These are phyloP conservation scores for Drosophila kambysellisi DNA, from an alignment of 2,888 invertebrate species.

Conservation along the genomic window DNA sequence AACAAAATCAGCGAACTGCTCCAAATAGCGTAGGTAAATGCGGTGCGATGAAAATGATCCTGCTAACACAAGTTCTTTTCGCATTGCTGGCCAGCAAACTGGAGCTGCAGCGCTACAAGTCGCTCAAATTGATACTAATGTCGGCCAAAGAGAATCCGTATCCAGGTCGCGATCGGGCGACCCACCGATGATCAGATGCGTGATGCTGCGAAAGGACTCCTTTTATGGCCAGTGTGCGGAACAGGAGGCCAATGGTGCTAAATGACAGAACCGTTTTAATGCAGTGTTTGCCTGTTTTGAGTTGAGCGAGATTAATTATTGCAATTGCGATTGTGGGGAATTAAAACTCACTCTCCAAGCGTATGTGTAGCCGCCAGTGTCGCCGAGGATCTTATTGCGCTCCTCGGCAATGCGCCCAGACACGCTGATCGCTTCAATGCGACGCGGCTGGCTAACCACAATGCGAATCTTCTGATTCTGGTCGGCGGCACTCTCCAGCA, in stretches of 20 bases:
- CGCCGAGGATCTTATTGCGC: conserved; percentile 89
- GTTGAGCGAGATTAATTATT: not conserved
- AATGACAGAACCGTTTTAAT: conserved; percentile 78
- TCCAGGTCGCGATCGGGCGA: conserved; percentile 97
- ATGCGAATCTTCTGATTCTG: conserved; percentile 90
- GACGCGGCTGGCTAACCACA: conserved; percentile 96
- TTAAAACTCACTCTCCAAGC: conserved; percentile 89
- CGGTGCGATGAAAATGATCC: not conserved
- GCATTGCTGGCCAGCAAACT: conserved; percentile 92
- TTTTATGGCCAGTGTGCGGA: conserved; percentile 94
- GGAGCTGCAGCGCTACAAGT: conserved; percentile 89
- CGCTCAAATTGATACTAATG: conserved; percentile 95
- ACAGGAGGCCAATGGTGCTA: conserved; percentile 84
- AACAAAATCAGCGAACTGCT: conserved; percentile 59
- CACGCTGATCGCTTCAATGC: conserved; percentile 95
- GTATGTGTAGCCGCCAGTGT: conserved; percentile 94
- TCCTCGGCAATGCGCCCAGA: conserved; percentile 93
- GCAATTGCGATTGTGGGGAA: not conserved
- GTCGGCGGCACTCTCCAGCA: conserved; percentile 90
- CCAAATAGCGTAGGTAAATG: conserved; percentile 67
- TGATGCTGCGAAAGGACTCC: conserved; percentile 85
- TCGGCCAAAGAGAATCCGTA: conserved; percentile 96
- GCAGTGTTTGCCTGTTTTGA: conserved; percentile 70
- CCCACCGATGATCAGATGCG: conserved; percentile 96
- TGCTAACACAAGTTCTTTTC: not conserved